Conservation (phyloP, 2,888 invertebrate species). For the Omphaloscelis lunosa region DNA sequence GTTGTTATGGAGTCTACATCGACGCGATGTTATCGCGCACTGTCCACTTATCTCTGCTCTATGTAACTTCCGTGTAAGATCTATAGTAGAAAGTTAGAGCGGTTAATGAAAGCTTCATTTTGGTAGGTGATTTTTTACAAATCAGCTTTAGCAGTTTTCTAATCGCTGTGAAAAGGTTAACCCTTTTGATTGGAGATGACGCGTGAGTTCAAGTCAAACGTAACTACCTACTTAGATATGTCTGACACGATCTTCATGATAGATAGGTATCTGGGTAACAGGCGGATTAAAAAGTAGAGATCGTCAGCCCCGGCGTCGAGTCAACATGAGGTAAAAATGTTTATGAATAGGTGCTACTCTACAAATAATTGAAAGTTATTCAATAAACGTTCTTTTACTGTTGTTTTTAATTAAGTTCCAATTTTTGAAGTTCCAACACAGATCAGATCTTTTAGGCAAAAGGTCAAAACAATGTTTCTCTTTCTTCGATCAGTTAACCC, state of each 20-base stretch:
- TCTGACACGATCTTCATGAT: slow-evolving; percentile 46
- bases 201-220: slow-evolving; percentile 49
- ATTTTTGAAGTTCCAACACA: neutral
- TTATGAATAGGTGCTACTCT: neutral
- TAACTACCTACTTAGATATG: slow-evolving; percentile 33
- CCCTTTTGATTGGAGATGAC: slow-evolving; percentile 58
- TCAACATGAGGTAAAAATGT: slow-evolving; percentile 13
- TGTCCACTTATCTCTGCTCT: slow-evolving; percentile 64
- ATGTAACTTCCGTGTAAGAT: slow-evolving; percentile 65
- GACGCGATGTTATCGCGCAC: slow-evolving; percentile 64
- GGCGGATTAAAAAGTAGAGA: slow-evolving; percentile 53
- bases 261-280: slow-evolving; percentile 44
- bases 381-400: slow-evolving; percentile 7
- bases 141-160: slow-evolving; percentile 54
- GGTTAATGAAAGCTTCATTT: slow-evolving; percentile 65
- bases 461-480: neutral
- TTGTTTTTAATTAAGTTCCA: slow-evolving; percentile 10
- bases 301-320: slow-evolving; percentile 20
- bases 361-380: slow-evolving; percentile 22
- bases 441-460: neutral
- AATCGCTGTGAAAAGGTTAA: slow-evolving; percentile 61
- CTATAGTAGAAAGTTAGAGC: slow-evolving; percentile 64
- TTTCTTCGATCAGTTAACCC: neutral
- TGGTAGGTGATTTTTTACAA: slow-evolving; percentile 57
- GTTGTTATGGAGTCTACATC: slow-evolving; percentile 58